A percentile compares a stretch with the other conserved stretches of the same genome.
These are phyloP conservation scores for Cariama cristata DNA, from an alignment of 2,113 vertebrate genomes.

Conservation along the genomic window DNA sequence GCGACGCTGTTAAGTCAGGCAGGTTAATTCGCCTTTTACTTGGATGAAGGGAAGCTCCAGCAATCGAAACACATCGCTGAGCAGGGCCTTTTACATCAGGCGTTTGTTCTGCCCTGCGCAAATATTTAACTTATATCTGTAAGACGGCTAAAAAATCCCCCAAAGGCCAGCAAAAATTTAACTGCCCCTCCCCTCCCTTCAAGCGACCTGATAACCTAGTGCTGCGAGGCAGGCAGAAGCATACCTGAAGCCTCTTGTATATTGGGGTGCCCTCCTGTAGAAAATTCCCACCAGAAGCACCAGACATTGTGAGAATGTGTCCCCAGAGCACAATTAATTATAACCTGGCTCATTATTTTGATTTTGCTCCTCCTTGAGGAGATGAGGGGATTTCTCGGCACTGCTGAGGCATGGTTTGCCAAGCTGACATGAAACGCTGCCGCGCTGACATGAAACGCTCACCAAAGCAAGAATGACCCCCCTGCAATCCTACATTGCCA, in stretches of 20 bases:
- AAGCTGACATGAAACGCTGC: neutral
- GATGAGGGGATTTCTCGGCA: neutral
- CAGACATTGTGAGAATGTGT: neutral
- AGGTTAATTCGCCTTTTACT: neutral
- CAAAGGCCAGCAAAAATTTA: neutral
- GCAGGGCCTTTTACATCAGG: neutral
- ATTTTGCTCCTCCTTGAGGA: neutral
- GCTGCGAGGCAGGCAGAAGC: neutral
- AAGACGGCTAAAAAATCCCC: neutral
- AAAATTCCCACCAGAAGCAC: neutral
- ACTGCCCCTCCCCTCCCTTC: neutral
- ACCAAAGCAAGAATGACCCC: neutral
- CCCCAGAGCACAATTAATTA: slow-evolving; percentile 18
- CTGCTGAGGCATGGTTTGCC: neutral
- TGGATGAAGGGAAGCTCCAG: neutral
- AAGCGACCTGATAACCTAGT: neutral
- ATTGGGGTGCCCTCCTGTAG: neutral
- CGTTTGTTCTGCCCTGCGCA: neutral
- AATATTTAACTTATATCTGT: slow-evolving; percentile 36
- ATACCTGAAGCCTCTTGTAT: neutral
- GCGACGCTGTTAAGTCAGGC: neutral
- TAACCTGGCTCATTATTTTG: neutral
- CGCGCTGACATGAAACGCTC: neutral
- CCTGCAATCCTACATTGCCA: neutral
- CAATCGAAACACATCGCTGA: neutral